Conservation (phyloP, 2,888 invertebrate species). For the Cerceris rybyensis region DNA sequence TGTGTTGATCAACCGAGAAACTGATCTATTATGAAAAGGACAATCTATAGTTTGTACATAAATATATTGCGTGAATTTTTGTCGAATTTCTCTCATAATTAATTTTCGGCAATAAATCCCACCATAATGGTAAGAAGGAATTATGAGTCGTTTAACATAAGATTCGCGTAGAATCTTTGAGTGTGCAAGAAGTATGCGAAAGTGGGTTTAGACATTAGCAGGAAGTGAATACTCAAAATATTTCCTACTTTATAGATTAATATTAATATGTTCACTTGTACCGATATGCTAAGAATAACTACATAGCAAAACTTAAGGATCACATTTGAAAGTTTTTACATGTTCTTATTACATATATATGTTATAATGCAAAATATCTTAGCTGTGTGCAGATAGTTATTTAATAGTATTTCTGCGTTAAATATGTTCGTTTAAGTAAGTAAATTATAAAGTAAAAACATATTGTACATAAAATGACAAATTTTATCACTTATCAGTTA, state of each 20-base stretch:
- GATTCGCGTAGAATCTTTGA: slow-evolving; percentile 52
- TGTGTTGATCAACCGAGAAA: slow-evolving; percentile 69
- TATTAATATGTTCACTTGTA: slow-evolving; percentile 73
- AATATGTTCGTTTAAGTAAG: slow-evolving; percentile 70
- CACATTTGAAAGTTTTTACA: slow-evolving; percentile 79
- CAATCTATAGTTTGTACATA: slow-evolving; percentile 79
- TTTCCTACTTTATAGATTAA: slow-evolving; percentile 80
- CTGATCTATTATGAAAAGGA: slow-evolving; percentile 70
- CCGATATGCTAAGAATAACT: slow-evolving; percentile 71
- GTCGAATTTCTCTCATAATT: slow-evolving; percentile 64
- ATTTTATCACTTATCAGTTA: slow-evolving; percentile 67
- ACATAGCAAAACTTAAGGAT: slow-evolving; percentile 71
- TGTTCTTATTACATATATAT: slow-evolving; percentile 76
- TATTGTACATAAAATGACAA: slow-evolving; percentile 71
- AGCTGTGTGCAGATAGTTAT: slow-evolving; percentile 68
- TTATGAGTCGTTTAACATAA: slow-evolving; percentile 46
- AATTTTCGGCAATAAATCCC: slow-evolving; percentile 73
- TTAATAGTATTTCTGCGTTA: slow-evolving; percentile 72
- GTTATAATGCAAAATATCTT: slow-evolving; percentile 68
- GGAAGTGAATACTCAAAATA: slow-evolving; percentile 79
- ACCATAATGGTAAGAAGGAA: slow-evolving; percentile 55
- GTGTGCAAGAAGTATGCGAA: slow-evolving; percentile 49
- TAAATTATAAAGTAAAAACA: slow-evolving; percentile 72
- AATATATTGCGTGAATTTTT: slow-evolving; percentile 65
- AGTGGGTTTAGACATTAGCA: slow-evolving; percentile 64